Evolutionary conservation across 2,113 vertebrate genomes (phyloP), one percentile per base, ranked within the genome.

Genomic region (Dicentrarchus labrax): DNA sequence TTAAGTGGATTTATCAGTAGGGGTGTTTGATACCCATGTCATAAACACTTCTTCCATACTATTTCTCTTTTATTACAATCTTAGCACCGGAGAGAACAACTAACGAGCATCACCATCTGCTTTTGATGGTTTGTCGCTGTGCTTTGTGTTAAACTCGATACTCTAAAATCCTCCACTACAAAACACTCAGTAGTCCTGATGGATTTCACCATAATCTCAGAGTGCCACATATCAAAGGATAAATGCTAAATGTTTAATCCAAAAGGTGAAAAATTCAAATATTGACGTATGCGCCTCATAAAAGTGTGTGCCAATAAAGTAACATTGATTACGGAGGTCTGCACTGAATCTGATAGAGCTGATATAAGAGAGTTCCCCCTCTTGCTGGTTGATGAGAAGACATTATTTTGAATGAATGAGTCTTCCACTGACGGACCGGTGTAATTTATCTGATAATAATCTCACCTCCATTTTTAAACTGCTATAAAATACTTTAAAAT

Each of bases 371-470:
- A 36, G 68, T 10, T 64, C 15, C 54, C 12, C 51, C 62, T 38
- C 76, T 53, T 16, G 67, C 72, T 54, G 64, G 1, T 24, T 85
- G 82, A 88, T 80, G 78, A 87, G 67, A 1, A 67, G 78, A 85
- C 87, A 88, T 86, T 78, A 80, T 83, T 85, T 53, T 73, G 75
- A 76, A 57, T 74, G 84, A 87, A 73, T 57, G 75, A 86, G 69
- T 87, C 79, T 47, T 51, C 24, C 38, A 0, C 62, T 77, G 86
- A 93, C 66, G 68, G 76, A 84, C 61, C 22, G 72, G 41, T 45
- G 75, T 81, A 88, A 93, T 91, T 92, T 82, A 85, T 85, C 78
- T 70, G 72, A 85, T 83, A 82, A 91, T 90, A 85, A 89, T 84
- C 78, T 84, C 45, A 72, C 78, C 80, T 92, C 80, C 64, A 66